Conservation (phyloP, 2,797 vertebrate species). For the Artibeus lituratus region DNA sequence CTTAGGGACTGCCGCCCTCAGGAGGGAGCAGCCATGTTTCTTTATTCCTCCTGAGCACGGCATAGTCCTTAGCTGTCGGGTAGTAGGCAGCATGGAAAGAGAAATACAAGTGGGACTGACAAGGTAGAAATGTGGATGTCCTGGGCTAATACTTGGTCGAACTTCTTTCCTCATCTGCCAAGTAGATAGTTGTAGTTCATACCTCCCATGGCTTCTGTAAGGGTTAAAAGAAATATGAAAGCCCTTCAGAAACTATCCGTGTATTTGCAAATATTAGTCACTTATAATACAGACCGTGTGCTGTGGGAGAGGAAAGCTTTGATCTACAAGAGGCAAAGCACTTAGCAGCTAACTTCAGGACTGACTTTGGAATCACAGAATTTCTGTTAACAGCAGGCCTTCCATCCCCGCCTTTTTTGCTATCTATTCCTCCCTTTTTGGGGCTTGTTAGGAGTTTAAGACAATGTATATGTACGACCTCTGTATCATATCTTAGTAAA, state of each 20-base stretch:
- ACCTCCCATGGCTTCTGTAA: not conserved
- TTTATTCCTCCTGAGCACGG: not conserved
- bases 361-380: not conserved
- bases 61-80: not conserved
- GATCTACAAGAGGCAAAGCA: not conserved
- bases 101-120: not conserved
- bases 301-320: not conserved
- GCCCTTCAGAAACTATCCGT: not conserved
- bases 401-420: not conserved
- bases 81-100: not conserved
- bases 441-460: not conserved
- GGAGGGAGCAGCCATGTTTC: too few species aligned
- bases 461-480: not conserved
- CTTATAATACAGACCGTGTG: not conserved
- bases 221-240: conserved; percentile 6
- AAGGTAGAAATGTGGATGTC: not conserved
- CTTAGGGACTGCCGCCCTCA: not conserved
- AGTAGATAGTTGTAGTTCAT: not conserved
- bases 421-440: not conserved
- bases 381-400: not conserved
- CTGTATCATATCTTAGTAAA: not conserved
- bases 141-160: not conserved
- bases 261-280: not conserved
- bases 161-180: not conserved
- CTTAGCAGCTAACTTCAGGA: not conserved